These are phyloP conservation scores for Synaphobranchus kaupii DNA, from an alignment of 2,797 vertebrate genomes.

Conservation along the genomic window DNA sequence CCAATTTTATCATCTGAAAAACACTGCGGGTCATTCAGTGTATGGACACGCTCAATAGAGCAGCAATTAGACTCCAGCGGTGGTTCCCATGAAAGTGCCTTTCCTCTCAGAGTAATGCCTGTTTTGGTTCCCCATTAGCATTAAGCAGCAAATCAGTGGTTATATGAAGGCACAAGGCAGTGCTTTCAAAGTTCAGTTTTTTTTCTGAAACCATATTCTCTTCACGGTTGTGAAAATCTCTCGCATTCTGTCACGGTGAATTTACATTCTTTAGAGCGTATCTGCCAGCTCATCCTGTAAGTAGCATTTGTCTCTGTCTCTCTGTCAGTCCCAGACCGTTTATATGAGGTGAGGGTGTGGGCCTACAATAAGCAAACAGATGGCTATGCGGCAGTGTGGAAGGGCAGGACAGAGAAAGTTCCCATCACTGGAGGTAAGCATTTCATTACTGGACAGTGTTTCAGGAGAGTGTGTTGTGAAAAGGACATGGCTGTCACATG, in stretches of 20 bases:
- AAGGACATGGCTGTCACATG: too few relatives aligned
- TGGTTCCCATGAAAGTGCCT: too few relatives aligned
- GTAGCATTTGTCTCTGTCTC: background rate
- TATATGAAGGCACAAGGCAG: background rate
- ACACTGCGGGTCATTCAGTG: background rate
- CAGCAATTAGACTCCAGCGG: background rate
- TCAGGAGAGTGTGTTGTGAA: background rate
- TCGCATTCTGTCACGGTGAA: background rate
- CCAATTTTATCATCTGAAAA: background rate
- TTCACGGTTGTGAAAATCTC: background rate
- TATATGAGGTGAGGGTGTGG: constrained; percentile 92
- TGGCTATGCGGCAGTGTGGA: constrained; percentile 89
- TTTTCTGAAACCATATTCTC: background rate
- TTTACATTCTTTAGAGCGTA: background rate
- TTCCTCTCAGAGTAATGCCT: background rate
- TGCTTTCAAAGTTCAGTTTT: background rate
- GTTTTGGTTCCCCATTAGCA: background rate
- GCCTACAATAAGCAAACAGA: constrained; percentile 90
- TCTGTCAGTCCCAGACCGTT: constrained; percentile 79
- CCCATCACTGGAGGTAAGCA: constrained; percentile 68
- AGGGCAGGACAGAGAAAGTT: constrained; percentile 87
- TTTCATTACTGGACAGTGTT: background rate
- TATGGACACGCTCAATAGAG: background rate
- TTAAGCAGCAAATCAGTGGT: background rate
- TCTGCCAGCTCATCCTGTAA: background rate